phyloP scores from a whole-genome alignment of 2,888 invertebrate species.

The Amphipyra berbera region DNA sequence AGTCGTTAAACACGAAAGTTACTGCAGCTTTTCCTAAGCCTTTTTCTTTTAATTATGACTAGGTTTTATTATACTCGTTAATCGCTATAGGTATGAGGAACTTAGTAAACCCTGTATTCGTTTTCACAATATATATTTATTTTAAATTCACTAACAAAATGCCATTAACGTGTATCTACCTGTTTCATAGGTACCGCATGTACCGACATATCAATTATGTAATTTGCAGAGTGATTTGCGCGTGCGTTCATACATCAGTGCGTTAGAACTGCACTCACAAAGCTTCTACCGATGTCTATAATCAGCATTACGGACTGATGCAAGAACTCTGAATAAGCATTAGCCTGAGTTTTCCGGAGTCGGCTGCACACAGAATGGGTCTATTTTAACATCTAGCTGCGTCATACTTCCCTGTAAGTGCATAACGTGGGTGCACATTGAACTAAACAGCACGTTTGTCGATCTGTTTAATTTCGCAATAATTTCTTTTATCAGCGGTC shows the following conservation, averaged over 20 bases:
- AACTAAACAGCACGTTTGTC: conserved; percentile 27
- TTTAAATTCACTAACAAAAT: conserved; percentile 40
- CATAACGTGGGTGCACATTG: conserved; percentile 41
- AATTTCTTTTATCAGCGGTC: conserved; percentile 77
- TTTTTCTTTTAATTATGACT: too few species aligned
- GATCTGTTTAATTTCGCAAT: conserved; percentile 60
- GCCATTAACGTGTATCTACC: conserved; percentile 31
- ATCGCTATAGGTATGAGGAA: not conserved
- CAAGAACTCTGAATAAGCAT: conserved; percentile 78
- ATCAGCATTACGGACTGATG: conserved; percentile 80
- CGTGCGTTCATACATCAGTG: conserved; percentile 75
- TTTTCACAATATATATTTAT: conserved; percentile 12
- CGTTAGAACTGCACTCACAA: conserved; percentile 70
- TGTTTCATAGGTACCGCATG: conserved; percentile 43
- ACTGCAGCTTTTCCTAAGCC: not conserved
- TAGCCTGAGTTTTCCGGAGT: conserved; percentile 74
- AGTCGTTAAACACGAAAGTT: conserved; percentile 8
- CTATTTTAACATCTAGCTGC: conserved; percentile 61
- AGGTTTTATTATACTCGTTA: conserved; percentile 3
- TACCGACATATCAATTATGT: conserved; percentile 49
- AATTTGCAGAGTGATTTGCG: conserved; percentile 63
- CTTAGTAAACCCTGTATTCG: not conserved
- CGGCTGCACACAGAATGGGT: conserved; percentile 60
- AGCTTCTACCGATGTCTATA: conserved; percentile 77
- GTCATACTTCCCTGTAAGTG: conserved; percentile 53